Percentiles rank a stretch among this genome's conserved stretches.
These are phyloP conservation scores for Catostomus latipinnis DNA, from an alignment of 2,797 vertebrate genomes.

Conservation along the genomic window DNA sequence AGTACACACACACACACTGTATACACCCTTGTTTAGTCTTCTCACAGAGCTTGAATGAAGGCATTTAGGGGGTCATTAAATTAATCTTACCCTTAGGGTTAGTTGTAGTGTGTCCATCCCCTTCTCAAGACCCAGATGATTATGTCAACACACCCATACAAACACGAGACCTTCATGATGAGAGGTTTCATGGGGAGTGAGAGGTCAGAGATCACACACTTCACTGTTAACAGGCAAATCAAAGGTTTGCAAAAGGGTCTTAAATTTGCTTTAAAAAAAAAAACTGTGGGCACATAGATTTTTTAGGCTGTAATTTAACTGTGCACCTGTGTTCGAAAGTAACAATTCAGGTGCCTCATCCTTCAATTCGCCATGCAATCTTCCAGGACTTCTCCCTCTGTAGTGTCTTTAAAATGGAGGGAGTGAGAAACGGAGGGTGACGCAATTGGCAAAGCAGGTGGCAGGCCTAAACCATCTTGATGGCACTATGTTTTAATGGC, in stretches of 20 bases:
- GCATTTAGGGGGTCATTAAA: slow-evolving; percentile 17
- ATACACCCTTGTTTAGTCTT: neutral
- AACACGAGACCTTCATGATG: slow-evolving; percentile 12
- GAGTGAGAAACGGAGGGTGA: neutral
- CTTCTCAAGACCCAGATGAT: slow-evolving; percentile 53
- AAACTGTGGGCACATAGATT: slow-evolving; percentile 4
- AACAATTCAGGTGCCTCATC: neutral
- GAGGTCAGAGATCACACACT: slow-evolving; percentile 63
- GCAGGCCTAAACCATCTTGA: neutral
- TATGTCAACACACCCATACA: no score
- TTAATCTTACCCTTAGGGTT: slow-evolving; percentile 53
- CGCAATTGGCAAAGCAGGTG: slow-evolving; percentile 20
- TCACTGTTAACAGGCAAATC: slow-evolving; percentile 71
- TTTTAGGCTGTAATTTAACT: neutral
- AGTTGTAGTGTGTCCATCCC: slow-evolving; percentile 53
- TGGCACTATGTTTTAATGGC: slow-evolving; percentile 4
- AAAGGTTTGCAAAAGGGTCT: slow-evolving; percentile 73
- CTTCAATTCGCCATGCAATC: neutral
- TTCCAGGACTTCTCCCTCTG: neutral
- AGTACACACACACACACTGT: slow-evolving; percentile 16
- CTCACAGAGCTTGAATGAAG: neutral
- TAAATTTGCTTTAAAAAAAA: slow-evolving; percentile 44
- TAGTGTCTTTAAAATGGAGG: neutral
- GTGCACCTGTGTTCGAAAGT: slow-evolving; percentile 9
- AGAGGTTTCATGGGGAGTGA: slow-evolving; percentile 53